A percentile compares a stretch with the other conserved stretches of the same genome.
Conservation (phyloP, 2,888 invertebrate genomes). For the Quadroppia sp. region DNA sequence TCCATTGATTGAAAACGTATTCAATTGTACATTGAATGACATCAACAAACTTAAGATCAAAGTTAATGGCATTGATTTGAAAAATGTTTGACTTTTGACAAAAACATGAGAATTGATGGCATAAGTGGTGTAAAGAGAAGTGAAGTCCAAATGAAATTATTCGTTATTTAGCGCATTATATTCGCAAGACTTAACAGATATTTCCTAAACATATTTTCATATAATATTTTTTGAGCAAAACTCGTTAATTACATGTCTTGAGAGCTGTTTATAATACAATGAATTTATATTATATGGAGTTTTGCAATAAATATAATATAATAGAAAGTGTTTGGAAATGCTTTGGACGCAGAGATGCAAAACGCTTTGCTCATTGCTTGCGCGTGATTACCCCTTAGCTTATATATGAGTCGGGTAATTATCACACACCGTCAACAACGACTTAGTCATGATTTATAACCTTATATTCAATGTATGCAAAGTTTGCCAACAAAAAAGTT, state of each 20-base stretch:
- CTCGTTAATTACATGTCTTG: slow-evolving; percentile 36
- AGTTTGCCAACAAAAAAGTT: slow-evolving; percentile 33
- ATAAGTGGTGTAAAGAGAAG: background rate
- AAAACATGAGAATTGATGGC: background rate
- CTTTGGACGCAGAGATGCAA: slow-evolving; percentile 9
- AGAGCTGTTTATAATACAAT: slow-evolving; percentile 35
- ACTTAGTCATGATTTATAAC: slow-evolving; percentile 37
- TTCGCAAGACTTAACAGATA: slow-evolving; percentile 24
- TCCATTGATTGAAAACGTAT: background rate
- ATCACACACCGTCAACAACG: slow-evolving; percentile 38
- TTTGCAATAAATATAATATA: slow-evolving; percentile 29
- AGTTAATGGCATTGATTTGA: slow-evolving; percentile 3
- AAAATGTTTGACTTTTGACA: background rate
- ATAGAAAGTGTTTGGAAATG: slow-evolving; percentile 19
- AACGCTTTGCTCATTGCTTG: slow-evolving; percentile 32
- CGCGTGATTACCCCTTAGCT: slow-evolving; percentile 35
- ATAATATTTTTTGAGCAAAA: slow-evolving; percentile 26
- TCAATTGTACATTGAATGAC: background rate
- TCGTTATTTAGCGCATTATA: slow-evolving; percentile 8
- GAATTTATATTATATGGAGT: slow-evolving; percentile 26
- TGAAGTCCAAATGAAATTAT: slow-evolving; percentile 34
- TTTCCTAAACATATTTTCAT: slow-evolving; percentile 33
- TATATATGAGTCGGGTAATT: slow-evolving; percentile 32
- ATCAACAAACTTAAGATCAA: background rate
- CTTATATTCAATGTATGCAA: slow-evolving; percentile 29